Evolutionary conservation across 1,140 invertebrate species (phyloP), one percentile per base, ranked within the genome.

Genomic region (Brevipalpus yothersi): DNA sequence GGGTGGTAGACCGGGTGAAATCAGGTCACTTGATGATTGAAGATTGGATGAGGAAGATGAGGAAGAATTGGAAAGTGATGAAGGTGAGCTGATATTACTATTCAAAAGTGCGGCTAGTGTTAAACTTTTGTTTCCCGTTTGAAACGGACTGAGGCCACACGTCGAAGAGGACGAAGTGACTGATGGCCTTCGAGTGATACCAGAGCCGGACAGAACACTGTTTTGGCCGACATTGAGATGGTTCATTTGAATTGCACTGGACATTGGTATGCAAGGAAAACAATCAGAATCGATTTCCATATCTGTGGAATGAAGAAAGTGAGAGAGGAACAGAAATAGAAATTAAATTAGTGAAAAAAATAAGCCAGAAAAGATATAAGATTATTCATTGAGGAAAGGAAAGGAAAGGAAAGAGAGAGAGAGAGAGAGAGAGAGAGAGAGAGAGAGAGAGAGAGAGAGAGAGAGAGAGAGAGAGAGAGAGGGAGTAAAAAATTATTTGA

Each of bases 171-270:
- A 39, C 12, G 39, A 19, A 7, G 39, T 41, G 23, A 41, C 54
- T 40, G 39, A 13, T 39, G 23, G 23, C 15, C 54, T 13, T 13
- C 39, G 54, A 40, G 10, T 56, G 11, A 11, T 13, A 11, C 15
- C 15, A 54, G 31, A 31, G 31, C 21, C n/a, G 51, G 21, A 53
- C 11, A 19, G 15, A 23, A 19, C 21, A 4, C 11, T 12, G 19
- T 11, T 53, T 17, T 53, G 51, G 11, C 21, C 21, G 19, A n/a
- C 13, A 15, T 10, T 23, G 11, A 56, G 39, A 13, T 13, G 11
- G 15, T 58, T 58, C 39, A 58, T 21, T 58, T 58, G 57, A 23
- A 58, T 58, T 58, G 57, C 57, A 47, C 57, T 58, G 49, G 43
- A 58, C 58, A 58, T 58, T 31, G 58, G 57, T 15, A 58, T 58